Evolutionary conservation across 1,140 invertebrate species (phyloP), one percentile per base, ranked within the genome.

Genomic region (Nylanderia fulva): DNA sequence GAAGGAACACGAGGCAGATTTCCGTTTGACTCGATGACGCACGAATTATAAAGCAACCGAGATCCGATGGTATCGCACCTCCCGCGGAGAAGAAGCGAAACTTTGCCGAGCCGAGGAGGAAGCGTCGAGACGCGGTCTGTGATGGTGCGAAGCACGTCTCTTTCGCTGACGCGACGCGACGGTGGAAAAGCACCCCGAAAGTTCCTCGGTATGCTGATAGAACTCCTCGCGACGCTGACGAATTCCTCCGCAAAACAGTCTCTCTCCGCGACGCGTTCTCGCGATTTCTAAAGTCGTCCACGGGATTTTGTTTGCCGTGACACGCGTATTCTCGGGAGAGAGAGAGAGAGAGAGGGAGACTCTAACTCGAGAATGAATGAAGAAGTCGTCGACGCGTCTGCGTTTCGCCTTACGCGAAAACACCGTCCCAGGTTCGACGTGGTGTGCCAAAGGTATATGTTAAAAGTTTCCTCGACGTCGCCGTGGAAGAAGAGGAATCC

Each of bases 41-140:
- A 54, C 69, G 75, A 85, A 80, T 85, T 80, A 79, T 84, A 36
- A 84, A 84, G 45, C 48, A 52, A 64, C 74, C 45, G 36, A 79
- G 61, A 84, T 84, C 61, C 33, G 42, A 64, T 21, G 48, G 61
- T 63, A 66, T 66, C 74, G 60, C 29, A 60, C 15, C 45, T 84
- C n/a, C 36, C 24, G 77, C 24, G 77, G 58, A 36, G 27, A 33
- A 33, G 45, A 33, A 29, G 79, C 24, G 29, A 13, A n/a, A n/a
- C n/a, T n/a, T n/a, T n/a, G n/a, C n/a, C n/a, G n/a, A n/a, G n/a
- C n/a, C n/a, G n/a, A n/a, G n/a, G n/a, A n/a, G n/a, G n/a, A n/a
- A n/a, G n/a, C n/a, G n/a, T n/a, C 69, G 56, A 54, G 56, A 84
- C 24, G 71, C 63, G 29, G n/a, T 6, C 21, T 24, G 48, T 27